A percentile compares a stretch with the other conserved stretches of the same genome.
phyloP scores from a whole-genome alignment of 2,888 invertebrate species.

The Hirtodrosophila cameraria region DNA sequence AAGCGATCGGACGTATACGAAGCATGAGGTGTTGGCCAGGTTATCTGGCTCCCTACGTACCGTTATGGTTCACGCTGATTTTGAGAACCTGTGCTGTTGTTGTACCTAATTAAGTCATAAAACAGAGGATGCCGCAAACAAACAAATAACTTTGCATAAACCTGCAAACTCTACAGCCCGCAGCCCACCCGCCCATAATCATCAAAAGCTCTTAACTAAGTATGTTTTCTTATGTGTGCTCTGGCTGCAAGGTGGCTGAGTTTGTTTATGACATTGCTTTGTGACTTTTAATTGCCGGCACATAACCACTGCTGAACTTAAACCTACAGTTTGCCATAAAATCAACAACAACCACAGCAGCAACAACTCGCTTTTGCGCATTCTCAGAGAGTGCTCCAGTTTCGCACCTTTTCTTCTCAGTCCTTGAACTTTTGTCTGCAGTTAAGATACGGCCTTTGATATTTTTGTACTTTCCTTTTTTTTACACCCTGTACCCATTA shows the following conservation, averaged over 20 bases:
- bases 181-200: slow-evolving; percentile 28
- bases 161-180: neutral
- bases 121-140: slow-evolving; percentile 57
- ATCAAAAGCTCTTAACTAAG: slow-evolving; percentile 60
- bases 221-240: slow-evolving; percentile 23
- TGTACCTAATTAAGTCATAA: slow-evolving; percentile 72
- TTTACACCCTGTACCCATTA: too few species aligned
- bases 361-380: slow-evolving; percentile 21
- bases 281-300: slow-evolving; percentile 72
- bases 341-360: slow-evolving; percentile 25
- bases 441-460: neutral
- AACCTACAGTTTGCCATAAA: slow-evolving; percentile 50
- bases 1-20: slow-evolving; percentile 29
- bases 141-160: slow-evolving; percentile 50
- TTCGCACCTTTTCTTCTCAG: slow-evolving; percentile 21
- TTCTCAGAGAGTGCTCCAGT: slow-evolving; percentile 38
- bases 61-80: slow-evolving; percentile 77
- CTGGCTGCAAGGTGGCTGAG: neutral
- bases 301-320: slow-evolving; percentile 61
- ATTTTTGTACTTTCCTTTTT: slow-evolving; percentile 5
- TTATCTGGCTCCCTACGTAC: slow-evolving; percentile 15
- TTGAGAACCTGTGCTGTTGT: slow-evolving; percentile 38
- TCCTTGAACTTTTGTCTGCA: slow-evolving; percentile 38
- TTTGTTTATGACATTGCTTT: slow-evolving; percentile 71
- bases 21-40: slow-evolving; percentile 47